Conservation (phyloP, 2,888 invertebrate species). For the Cyclophora punctaria region DNA sequence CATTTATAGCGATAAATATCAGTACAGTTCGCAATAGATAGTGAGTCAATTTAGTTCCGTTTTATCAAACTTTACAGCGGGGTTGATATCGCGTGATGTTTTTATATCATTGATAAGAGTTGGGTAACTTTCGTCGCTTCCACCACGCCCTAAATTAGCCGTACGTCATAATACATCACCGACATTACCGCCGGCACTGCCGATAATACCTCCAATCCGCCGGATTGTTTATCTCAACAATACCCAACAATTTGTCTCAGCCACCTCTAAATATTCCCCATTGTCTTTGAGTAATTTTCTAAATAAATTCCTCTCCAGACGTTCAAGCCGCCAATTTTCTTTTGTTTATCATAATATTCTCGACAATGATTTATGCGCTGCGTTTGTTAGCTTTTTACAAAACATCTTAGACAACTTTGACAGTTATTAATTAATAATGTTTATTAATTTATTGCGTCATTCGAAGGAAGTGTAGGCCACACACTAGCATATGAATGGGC, state of each 20-base stretch:
- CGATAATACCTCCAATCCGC: constrained; percentile 39
- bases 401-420: constrained; percentile 28
- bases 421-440: constrained; percentile 35
- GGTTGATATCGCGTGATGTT: too few species aligned
- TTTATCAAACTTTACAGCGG: too few species aligned
- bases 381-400: constrained; percentile 31
- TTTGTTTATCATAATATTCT: constrained; percentile 51
- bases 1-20: too few species aligned
- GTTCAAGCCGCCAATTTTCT: constrained; percentile 26
- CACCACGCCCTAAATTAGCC: too few species aligned
- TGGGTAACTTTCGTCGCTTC: too few species aligned
- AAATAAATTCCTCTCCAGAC: constrained; percentile 52
- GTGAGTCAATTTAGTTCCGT: too few species aligned
- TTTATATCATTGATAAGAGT: too few species aligned
- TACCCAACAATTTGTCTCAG: constrained; percentile 61
- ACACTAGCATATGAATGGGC: constrained; percentile 6
- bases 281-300: constrained; percentile 68
- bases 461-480: constrained; percentile 12
- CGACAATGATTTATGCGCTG: constrained; percentile 43
- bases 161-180: neutral
- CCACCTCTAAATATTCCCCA: constrained; percentile 58
- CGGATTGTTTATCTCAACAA: constrained; percentile 56
- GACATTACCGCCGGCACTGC: constrained; percentile 12
- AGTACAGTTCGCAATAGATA: too few species aligned
- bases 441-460: constrained; percentile 25